phyloP scores from a whole-genome alignment of 2,888 invertebrate species.

The Acleris sparsana region DNA sequence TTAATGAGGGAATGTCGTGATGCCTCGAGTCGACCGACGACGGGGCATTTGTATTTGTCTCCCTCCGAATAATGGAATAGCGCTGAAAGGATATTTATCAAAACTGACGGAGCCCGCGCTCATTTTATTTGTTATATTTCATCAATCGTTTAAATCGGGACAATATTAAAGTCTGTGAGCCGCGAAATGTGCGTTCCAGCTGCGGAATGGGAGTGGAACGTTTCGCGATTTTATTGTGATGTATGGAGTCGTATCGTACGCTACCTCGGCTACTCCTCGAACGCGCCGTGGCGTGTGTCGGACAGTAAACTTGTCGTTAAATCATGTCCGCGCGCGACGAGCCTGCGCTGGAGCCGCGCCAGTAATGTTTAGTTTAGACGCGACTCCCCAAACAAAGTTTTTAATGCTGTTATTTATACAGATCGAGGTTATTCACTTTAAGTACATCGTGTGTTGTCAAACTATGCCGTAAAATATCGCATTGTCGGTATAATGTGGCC shows the following conservation, averaged over 20 bases:
- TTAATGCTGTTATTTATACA: constrained; percentile 57
- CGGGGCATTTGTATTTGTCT: constrained; percentile 76
- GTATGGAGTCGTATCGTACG: constrained; percentile 40
- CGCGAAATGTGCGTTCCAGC: constrained; percentile 38
- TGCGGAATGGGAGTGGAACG: constrained; percentile 42
- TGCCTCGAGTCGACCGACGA: constrained; percentile 55
- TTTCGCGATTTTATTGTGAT: constrained; percentile 44
- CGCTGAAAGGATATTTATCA: constrained; percentile 75
- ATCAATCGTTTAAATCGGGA: constrained; percentile 50
- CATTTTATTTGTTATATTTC: constrained; percentile 59
- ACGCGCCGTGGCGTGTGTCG: constrained; percentile 44
- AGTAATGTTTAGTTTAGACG: constrained; percentile 51
- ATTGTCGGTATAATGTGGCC: constrained; percentile 42
- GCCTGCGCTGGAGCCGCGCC: constrained; percentile 65
- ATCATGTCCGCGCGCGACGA: constrained; percentile 67
- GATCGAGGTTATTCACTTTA: constrained; percentile 54
- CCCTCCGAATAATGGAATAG: constrained; percentile 69
- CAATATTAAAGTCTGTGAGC: constrained; percentile 45
- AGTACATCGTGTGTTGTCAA: constrained; percentile 45
- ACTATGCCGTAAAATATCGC: constrained; percentile 44
- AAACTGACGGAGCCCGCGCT: constrained; percentile 56
- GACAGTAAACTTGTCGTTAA: constrained; percentile 67
- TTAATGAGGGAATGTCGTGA: constrained; percentile 76
- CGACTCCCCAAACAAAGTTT: constrained; percentile 58
- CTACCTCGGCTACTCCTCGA: constrained; percentile 42